phyloP scores from a whole-genome alignment of 1,140 invertebrate species.

The Bombus haemorrhoidalis region DNA sequence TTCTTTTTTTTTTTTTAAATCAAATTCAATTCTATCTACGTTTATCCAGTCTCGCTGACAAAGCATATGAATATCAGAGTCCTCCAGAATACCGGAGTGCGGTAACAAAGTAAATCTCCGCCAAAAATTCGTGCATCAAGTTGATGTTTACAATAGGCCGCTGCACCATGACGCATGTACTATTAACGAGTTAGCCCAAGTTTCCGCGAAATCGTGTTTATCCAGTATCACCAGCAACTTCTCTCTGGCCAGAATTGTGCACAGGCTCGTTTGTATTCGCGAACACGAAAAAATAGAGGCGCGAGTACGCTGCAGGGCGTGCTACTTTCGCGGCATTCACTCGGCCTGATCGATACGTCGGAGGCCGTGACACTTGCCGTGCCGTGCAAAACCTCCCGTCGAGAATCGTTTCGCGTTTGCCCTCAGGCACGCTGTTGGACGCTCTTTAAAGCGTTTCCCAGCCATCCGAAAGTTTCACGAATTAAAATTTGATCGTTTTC shows the following conservation, averaged over 20 bases:
- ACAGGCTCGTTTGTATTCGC: slow-evolving; percentile 43
- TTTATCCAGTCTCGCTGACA: neutral
- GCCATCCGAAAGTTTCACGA: neutral
- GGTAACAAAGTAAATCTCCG: neutral
- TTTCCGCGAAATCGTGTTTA: slow-evolving; percentile 26
- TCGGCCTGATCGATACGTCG: slow-evolving; percentile 57
- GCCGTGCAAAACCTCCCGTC: neutral
- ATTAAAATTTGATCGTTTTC: neutral
- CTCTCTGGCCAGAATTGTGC: neutral
- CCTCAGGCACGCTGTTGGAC: neutral
- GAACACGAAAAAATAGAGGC: slow-evolving; percentile 39
- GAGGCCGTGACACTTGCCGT: slow-evolving; percentile 60
- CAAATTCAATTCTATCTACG: neutral
- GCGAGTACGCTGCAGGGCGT: slow-evolving; percentile 22
- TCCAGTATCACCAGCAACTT: neutral
- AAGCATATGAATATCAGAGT: neutral
- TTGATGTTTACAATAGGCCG: neutral
- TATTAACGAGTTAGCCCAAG: slow-evolving; percentile 27
- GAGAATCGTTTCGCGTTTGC: slow-evolving; percentile 17
- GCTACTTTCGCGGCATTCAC: slow-evolving; percentile 55
- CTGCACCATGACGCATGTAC: neutral
- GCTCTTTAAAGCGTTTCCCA: neutral
- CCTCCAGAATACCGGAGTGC: no score
- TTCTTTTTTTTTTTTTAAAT: neutral
- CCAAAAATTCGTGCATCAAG: neutral